Evolutionary conservation across 2,113 vertebrate species (phyloP).

Genomic region (Eulemur rufifrons): DNA sequence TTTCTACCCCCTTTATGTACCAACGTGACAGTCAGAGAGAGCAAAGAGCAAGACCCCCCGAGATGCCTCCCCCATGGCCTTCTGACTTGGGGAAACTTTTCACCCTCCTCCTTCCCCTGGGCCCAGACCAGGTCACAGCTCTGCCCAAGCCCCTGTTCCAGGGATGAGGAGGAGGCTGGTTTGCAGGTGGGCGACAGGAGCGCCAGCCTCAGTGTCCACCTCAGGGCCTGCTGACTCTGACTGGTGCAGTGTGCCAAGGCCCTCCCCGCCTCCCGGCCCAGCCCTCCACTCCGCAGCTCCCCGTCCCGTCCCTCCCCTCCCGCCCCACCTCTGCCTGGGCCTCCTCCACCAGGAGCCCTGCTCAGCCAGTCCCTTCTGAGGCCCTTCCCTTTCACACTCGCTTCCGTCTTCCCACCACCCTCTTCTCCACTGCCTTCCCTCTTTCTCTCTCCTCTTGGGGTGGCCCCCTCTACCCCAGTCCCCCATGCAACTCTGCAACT

Average conservation of each 20-base stretch:
- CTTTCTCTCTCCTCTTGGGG: neutral
- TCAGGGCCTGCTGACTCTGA: neutral
- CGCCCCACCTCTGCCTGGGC: neutral
- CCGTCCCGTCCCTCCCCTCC: neutral
- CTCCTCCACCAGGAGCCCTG: neutral
- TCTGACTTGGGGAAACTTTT: constrained; percentile 69
- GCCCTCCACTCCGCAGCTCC: neutral
- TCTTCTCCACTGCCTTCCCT: neutral
- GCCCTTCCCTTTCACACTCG: too few relatives aligned
- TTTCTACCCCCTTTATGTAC: constrained; percentile 87
- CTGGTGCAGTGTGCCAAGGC: neutral
- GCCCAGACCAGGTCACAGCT: constrained; percentile 54
- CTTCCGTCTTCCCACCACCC: neutral
- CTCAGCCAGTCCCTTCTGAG: fast-evolving
- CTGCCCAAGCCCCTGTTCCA: neutral
- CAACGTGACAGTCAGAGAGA: constrained; percentile 85
- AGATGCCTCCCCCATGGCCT: constrained; percentile 57
- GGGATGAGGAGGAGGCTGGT: neutral
- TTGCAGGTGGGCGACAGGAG: neutral
- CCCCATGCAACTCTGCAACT: neutral
- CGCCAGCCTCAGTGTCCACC: neutral
- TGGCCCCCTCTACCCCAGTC: neutral
- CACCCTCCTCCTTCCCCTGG: constrained; percentile 25
- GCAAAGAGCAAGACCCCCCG: constrained; percentile 76
- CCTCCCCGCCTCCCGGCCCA: neutral